Evolutionary conservation across 2,888 invertebrate species (phyloP).

Genomic region (Morpho helenor): DNA sequence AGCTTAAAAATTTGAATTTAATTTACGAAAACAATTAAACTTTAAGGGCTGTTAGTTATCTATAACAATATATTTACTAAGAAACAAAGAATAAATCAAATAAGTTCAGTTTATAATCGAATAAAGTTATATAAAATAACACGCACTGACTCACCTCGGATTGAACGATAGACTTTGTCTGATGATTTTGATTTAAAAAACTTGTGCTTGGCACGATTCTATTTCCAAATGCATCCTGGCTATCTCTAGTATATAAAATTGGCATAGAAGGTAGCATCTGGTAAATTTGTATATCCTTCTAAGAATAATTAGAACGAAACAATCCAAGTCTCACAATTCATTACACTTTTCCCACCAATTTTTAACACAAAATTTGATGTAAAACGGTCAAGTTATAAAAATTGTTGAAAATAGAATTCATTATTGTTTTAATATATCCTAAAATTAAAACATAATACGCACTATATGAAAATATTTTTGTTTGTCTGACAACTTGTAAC

Average conservation of each 20-base stretch:
- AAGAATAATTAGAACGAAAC: slow-evolving; percentile 36
- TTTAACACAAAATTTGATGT: slow-evolving; percentile 13
- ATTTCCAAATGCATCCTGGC: slow-evolving; percentile 73
- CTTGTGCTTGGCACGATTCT: slow-evolving; percentile 67
- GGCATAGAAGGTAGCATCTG: slow-evolving; percentile 78
- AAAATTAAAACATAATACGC: slow-evolving; percentile 36
- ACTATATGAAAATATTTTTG: slow-evolving; percentile 45
- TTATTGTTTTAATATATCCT: slow-evolving; percentile 48
- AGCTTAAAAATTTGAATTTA: neutral
- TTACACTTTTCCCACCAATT: slow-evolving; percentile 14
- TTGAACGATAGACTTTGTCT: slow-evolving; percentile 46
- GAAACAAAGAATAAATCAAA: slow-evolving; percentile 2
- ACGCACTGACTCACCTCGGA: slow-evolving; percentile 54
- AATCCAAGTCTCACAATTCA: slow-evolving; percentile 31
- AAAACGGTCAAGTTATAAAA: slow-evolving; percentile 34
- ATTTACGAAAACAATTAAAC: no score
- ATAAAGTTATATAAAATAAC: slow-evolving; percentile 33
- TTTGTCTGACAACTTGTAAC: slow-evolving; percentile 54
- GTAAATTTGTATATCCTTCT: slow-evolving; percentile 42
- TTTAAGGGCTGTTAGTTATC: neutral
- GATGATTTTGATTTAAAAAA: slow-evolving; percentile 54
- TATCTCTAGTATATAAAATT: slow-evolving; percentile 65
- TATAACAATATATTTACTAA: neutral
- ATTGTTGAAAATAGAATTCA: slow-evolving; percentile 36
- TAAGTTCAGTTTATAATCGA: slow-evolving; percentile 3